A percentile compares a stretch with the other conserved stretches of the same genome.
Conservation (phyloP, 2,797 vertebrate genomes). For the Calcarius lapponicus region DNA sequence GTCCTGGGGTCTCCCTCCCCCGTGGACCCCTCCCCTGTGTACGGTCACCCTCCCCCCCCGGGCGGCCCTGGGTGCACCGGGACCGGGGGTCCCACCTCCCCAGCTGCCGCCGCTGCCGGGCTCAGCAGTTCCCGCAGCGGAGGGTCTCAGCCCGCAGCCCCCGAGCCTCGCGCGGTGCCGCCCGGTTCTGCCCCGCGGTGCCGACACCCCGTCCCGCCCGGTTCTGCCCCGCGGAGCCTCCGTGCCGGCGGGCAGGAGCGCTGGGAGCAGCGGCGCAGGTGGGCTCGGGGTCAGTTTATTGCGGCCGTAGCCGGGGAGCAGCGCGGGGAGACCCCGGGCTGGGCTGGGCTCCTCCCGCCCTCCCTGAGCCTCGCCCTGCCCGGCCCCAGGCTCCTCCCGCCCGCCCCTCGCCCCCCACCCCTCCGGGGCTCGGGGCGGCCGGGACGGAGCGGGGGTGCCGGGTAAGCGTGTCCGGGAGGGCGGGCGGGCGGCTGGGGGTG, state of each 20-base stretch:
- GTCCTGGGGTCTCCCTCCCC: rapidly evolving
- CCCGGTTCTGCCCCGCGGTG: background rate
- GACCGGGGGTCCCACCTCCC: too few species aligned
- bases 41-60: too few species aligned
- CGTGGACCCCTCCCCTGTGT: rapidly evolving
- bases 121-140: background rate
- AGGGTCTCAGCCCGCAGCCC: background rate
- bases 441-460: rapidly evolving
- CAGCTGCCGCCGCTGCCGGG: background rate
- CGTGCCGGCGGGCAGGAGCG: background rate
- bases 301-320: background rate
- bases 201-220: background rate
- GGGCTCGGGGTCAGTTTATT: background rate
- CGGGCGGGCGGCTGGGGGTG: background rate
- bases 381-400: background rate
- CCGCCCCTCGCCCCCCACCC: background rate
- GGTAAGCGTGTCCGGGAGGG: background rate
- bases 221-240: background rate
- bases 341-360: background rate
- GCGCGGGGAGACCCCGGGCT: background rate
- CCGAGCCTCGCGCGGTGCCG: background rate
- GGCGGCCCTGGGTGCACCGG: rapidly evolving
- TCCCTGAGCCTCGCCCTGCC: too few species aligned
- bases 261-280: background rate
- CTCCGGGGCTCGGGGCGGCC: too few species aligned